phyloP scores from a whole-genome alignment of 2,113 vertebrate species.

The Procavia capensis region DNA sequence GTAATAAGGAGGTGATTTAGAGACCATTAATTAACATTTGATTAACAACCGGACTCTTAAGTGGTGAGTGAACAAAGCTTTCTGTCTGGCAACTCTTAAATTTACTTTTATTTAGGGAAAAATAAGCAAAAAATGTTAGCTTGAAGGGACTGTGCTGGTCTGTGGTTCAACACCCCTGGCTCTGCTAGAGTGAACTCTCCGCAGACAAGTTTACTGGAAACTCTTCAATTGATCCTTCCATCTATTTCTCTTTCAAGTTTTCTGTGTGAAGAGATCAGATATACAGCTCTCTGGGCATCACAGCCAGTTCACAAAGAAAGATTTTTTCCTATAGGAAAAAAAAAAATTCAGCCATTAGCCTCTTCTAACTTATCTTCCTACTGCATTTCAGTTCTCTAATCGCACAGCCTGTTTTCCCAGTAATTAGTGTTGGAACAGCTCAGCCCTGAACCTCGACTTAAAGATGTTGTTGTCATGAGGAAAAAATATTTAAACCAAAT shows the following conservation, averaged over 20 bases:
- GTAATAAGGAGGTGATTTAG: neutral
- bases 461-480: constrained; percentile 43
- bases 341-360: neutral
- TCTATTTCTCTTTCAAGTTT: constrained; percentile 29
- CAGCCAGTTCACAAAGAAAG: constrained; percentile 18
- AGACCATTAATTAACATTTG: neutral
- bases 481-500: constrained; percentile 37
- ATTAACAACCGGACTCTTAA: neutral
- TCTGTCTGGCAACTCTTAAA: neutral
- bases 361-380: constrained; percentile 15
- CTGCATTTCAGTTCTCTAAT: constrained; percentile 33
- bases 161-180: neutral
- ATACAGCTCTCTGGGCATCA: neutral
- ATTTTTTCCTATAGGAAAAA: constrained; percentile 40
- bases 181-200: neutral
- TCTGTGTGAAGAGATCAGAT: neutral
- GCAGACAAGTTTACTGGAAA: neutral
- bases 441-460: neutral
- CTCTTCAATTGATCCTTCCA: neutral
- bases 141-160: neutral
- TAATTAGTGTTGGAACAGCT: constrained; percentile 57
- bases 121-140: too few species aligned
- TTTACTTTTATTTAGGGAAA: neutral
- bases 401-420: constrained; percentile 57
- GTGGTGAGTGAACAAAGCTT: neutral